Base-by-base conservation (phyloP, 2,888 invertebrate genomes). In the Tribolium freemani region DNA sequence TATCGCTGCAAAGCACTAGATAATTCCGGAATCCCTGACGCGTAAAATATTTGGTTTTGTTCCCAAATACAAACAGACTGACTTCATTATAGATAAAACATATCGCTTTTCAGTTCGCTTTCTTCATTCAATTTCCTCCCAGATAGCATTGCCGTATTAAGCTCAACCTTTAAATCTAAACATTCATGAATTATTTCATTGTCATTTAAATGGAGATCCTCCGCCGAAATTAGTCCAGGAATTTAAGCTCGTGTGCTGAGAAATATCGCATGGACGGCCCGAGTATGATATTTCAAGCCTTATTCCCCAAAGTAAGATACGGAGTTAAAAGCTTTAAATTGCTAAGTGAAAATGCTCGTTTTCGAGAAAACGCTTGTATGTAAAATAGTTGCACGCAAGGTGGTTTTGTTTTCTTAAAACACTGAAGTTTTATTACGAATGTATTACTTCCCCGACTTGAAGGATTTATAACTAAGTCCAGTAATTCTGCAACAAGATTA, bases 11-110 rank as follows among this genome's bases (percentile, higher is more conserved):
- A 76, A 77, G 75, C 77, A 75, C 58, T 73, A 76, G 74, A 78
- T 79, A 75, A 79, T 75, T 74, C 75, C 69, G 54, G 74, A 75
- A 78, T 76, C 76, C 77, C 77, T 71, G 77, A 78, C 76, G 77
- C 76, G 77, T 79, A 72, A 76, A 78, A 76, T 77, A 76, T 77
- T 77, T 69, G 73, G 74, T 75, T 77, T 76, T 76, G 74, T 76
- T 75, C 72, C 60, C 60, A 72, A 77, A 74, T 70, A 74, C 76
- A 75, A 71, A 75, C 75, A 76, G 58, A 68, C 71, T 70, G 74
- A 72, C 75, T 74, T 74, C 74, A 71, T 75, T 77, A 74, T 72
- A 74, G 72, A 76, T 75, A 70, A 75, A 74, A 71, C 61, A 73
- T 74, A 76, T 75, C 69, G 64, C 68, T 67, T 70, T 74, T 58